These are phyloP conservation scores for Punctoribates punctum DNA, from an alignment of 2,888 invertebrate species.

Conservation along the genomic window DNA sequence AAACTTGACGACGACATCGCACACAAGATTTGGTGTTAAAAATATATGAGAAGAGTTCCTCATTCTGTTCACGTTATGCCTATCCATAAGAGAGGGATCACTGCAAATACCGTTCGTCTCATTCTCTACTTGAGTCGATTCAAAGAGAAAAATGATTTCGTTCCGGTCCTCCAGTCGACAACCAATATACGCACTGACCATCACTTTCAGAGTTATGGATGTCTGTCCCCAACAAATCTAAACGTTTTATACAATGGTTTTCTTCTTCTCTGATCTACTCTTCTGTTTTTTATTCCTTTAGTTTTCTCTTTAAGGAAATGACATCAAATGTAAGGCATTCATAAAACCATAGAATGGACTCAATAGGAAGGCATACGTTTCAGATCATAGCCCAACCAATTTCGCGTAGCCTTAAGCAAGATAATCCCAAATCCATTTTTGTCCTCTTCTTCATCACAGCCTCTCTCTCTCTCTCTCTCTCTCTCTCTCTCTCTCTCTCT, in stretches of 20 bases:
- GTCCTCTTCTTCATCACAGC: not conserved
- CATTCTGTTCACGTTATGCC: slow-evolving; percentile 29
- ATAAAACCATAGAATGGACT: not conserved
- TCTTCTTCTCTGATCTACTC: slow-evolving; percentile 2
- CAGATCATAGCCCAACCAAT: slow-evolving; percentile 15
- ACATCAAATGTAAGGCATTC: slow-evolving; percentile 8
- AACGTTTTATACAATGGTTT: slow-evolving; percentile 29
- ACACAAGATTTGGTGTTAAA: slow-evolving; percentile 2
- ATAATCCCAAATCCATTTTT: slow-evolving; percentile 26
- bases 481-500: slow-evolving; percentile 13
- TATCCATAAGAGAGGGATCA: slow-evolving; percentile 19
- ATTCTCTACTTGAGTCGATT: slow-evolving; percentile 11
- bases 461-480: slow-evolving; percentile 15
- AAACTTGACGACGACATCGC: slow-evolving; percentile 24
- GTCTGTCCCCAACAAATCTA: slow-evolving; percentile 5
- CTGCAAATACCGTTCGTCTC: not conserved
- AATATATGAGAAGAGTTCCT: not conserved
- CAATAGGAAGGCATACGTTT: slow-evolving; percentile 3
- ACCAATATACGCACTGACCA: not conserved
- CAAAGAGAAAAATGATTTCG: slow-evolving; percentile 33
- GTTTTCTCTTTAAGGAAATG: slow-evolving; percentile 10
- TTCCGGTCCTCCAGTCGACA: slow-evolving; percentile 21
- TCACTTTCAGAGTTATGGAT: slow-evolving; percentile 1
- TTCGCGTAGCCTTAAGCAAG: slow-evolving; percentile 6
- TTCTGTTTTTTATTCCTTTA: not conserved